Evolutionary conservation across 37 sponge, comb jelly and placozoan species (phyloP).

Genomic region (Lycopodina hypogea): DNA sequence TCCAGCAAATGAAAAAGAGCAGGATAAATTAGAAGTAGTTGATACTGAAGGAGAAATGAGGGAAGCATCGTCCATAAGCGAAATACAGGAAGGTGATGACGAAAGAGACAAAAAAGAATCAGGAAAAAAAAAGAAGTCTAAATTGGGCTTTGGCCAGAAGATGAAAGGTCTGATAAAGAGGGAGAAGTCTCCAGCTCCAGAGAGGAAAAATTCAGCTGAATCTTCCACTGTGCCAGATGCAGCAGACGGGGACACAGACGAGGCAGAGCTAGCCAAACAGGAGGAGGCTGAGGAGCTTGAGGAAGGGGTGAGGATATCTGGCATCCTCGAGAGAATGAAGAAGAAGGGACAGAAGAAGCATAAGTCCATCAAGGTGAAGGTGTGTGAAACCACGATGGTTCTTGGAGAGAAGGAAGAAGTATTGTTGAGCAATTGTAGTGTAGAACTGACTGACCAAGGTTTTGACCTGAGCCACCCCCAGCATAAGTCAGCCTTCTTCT

Average conservation of each 20-base stretch:
- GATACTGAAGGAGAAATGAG: background rate
- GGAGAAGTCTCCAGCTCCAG: conserved; percentile 11
- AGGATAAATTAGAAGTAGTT: background rate
- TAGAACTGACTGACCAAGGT: conserved; percentile 8
- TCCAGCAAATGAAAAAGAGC: background rate
- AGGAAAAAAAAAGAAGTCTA: conserved; percentile 15
- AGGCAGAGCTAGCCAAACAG: background rate
- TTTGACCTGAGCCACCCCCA: conserved; percentile 21
- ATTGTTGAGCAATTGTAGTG: conserved; percentile 14
- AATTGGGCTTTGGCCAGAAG: background rate
- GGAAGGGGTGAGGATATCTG: conserved; percentile 20
- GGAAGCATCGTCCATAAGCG: background rate
- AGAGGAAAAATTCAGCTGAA: background rate
- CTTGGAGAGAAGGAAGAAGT: conserved; percentile 8
- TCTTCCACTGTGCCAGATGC: background rate
- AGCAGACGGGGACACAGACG: background rate
- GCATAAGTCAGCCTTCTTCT: conserved; percentile 19
- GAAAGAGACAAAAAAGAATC: conserved; percentile 6
- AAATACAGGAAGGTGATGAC: conserved; percentile 2
- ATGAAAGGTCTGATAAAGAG: conserved; percentile 14
- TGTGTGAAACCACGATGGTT: conserved; percentile 2
- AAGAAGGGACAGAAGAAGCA: background rate
- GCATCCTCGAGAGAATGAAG: conserved; percentile 3
- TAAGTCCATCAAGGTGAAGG: conserved; percentile 17
- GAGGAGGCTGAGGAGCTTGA: conserved; percentile 4